phyloP scores from a whole-genome alignment of 2,797 vertebrate species.

The Myotis daubentonii region DNA sequence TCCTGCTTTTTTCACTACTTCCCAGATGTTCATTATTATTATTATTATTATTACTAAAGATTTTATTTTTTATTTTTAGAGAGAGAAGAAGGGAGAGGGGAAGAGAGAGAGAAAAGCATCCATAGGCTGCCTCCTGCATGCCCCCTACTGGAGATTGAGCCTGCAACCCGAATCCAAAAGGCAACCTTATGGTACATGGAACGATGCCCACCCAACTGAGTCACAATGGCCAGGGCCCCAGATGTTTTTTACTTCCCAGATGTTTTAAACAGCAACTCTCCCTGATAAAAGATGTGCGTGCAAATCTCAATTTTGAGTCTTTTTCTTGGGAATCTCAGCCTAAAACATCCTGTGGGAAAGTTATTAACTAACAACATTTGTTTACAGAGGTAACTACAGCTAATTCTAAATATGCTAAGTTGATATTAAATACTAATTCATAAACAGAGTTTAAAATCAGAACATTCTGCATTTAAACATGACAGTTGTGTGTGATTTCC shows the following conservation, averaged over 20 bases:
- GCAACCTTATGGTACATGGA: background rate
- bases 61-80: background rate
- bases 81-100: background rate
- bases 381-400: background rate
- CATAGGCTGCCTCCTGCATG: background rate
- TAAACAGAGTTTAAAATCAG: conserved; percentile 8
- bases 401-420: background rate
- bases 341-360: background rate
- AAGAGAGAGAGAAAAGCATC: background rate
- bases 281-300: background rate
- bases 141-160: background rate
- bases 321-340: background rate
- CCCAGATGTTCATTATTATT: background rate
- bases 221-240: background rate
- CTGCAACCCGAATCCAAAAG: background rate
- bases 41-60: background rate
- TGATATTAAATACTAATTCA: conserved; percentile 37
- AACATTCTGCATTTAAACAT: background rate
- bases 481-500: conserved; percentile 34
- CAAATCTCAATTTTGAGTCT: background rate
- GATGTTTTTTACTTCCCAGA: background rate
- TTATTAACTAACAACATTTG: background rate
- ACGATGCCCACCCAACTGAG: background rate
- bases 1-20: background rate
- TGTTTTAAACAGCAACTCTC: background rate